Evolutionary conservation across 1,140 invertebrate species (phyloP), one percentile per base, ranked within the genome.

Genomic region (Camponotus floridanus): DNA sequence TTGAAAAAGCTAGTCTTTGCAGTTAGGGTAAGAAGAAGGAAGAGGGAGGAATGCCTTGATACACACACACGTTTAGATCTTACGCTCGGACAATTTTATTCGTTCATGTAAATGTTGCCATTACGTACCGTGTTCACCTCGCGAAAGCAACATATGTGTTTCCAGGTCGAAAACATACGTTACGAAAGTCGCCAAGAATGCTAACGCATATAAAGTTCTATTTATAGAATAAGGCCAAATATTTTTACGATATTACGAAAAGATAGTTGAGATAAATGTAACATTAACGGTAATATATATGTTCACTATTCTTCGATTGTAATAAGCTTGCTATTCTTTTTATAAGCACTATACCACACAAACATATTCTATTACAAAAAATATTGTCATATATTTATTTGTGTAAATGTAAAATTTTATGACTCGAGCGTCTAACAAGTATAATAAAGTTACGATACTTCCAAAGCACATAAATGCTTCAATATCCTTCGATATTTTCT

Each of bases 21-120:
- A 45, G 48, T 45, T 51, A 51, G 48, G 48, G 48, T 51, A 51
- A 33, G 15, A 36, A 33, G 15, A 55, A 55, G 26, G 26, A 18
- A 62, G 31, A 73, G 51, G 36, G 42, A 57, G 45, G 57, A 85
- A 84, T 67, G 59, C 26, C 61, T 39, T 21, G 33, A 36, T 71
- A 70, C 4, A 45, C 42, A 45, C 42, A 45, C 42, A 51, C 65
- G 36, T 26, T 85, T 42, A 45, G 36, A 65, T 71, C 51, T 89
- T 81, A 87, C 88, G 79, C 42, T 76, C 21, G 76, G 76, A 87
- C 87, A 64, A 79, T 88, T 85, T 88, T 81, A 88, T 70, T 57
- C 71, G 76, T 59, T 76, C 86, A 89, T 89, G 88, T 68, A 88
- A 88, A 89, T 88, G 86, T 76, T 51, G 39, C 65, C 51, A 73